Evolutionary conservation across 2,888 invertebrate species (phyloP).

Genomic region (Drosophila meridionalis): DNA sequence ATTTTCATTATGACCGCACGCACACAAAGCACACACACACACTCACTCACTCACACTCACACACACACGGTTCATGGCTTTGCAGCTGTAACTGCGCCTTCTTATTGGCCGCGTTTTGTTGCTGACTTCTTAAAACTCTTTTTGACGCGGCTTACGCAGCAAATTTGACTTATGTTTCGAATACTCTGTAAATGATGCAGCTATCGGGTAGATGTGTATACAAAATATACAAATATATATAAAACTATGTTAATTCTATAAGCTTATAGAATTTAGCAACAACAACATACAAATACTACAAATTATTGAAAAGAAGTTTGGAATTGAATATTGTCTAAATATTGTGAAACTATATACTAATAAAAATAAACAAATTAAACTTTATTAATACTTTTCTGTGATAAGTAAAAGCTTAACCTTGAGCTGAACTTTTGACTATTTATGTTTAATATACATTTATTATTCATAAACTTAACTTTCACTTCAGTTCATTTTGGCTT

Average conservation of each 20-base stretch:
- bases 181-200: conserved; percentile 21
- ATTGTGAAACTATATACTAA: too few relatives aligned
- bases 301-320: too few relatives aligned
- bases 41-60: conserved; percentile 16
- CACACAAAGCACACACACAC: conserved; percentile 12
- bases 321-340: too few relatives aligned
- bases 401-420: too few relatives aligned
- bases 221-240: neutral
- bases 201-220: neutral
- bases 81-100: conserved; percentile 33
- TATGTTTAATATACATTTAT: too few relatives aligned
- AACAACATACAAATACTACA: too few relatives aligned
- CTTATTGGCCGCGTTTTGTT: conserved; percentile 37
- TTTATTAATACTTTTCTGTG: too few relatives aligned
- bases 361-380: too few relatives aligned
- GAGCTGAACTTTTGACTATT: too few relatives aligned
- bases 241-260: neutral
- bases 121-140: conserved; percentile 24
- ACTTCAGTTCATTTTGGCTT: neutral
- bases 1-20: conserved; percentile 63
- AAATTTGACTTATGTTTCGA: conserved; percentile 42
- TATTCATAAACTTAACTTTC: neutral
- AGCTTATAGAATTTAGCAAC: neutral
- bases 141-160: conserved; percentile 41
- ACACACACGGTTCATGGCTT: conserved; percentile 14